phyloP scores from a whole-genome alignment of 2,797 vertebrate species.

The Sebastiscus tertius region DNA sequence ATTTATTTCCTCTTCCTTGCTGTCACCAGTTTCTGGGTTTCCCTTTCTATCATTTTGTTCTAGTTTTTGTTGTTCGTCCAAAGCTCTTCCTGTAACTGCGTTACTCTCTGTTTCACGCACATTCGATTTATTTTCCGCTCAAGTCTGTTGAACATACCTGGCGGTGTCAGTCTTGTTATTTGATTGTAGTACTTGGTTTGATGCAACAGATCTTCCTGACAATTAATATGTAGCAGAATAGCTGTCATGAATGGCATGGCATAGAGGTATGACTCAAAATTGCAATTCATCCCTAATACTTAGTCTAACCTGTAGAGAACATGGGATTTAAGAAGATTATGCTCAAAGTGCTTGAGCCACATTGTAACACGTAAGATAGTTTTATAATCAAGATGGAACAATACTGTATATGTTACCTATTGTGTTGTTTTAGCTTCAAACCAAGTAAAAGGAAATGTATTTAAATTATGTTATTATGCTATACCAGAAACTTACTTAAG shows the following conservation, averaged over 20 bases:
- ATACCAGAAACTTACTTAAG: background rate
- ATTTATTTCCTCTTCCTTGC: slow-evolving; percentile 4
- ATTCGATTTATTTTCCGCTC: background rate
- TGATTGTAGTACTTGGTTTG: background rate
- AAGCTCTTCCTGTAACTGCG: background rate
- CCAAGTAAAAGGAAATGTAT: background rate
- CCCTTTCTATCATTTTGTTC: slow-evolving; percentile 9
- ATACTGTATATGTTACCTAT: background rate
- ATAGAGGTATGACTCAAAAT: background rate
- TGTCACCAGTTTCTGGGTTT: background rate
- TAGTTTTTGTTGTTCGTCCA: background rate
- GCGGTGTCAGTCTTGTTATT: background rate
- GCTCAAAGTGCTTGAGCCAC: background rate
- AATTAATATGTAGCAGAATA: background rate
- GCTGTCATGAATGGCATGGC: background rate
- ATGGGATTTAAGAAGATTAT: background rate
- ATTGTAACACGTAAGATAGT: background rate
- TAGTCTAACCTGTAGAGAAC: background rate
- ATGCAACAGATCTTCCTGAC: background rate
- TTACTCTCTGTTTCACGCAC: slow-evolving; percentile 1
- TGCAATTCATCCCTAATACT: background rate
- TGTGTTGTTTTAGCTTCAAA: background rate
- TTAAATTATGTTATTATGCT: background rate
- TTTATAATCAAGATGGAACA: background rate
- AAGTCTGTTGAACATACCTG: background rate